Conservation (phyloP, 1,140 invertebrate species). For the Trachymyrmex septentrionalis region DNA sequence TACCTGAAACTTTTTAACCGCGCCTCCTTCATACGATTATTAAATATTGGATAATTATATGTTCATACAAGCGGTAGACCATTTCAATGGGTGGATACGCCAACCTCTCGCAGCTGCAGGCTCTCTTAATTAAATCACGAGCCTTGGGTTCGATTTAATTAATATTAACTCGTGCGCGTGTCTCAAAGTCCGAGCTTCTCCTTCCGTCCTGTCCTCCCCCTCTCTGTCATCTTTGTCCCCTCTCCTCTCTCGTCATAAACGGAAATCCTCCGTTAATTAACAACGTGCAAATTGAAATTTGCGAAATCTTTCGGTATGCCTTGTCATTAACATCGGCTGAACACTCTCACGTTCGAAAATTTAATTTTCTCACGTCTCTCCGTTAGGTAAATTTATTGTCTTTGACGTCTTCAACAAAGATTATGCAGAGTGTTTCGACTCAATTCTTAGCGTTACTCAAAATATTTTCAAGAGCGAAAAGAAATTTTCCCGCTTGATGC, state of each 20-base stretch:
- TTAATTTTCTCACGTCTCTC: slow-evolving; percentile 39
- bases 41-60: slow-evolving; percentile 70
- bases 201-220: slow-evolving; percentile 17
- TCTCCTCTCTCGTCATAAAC: slow-evolving; percentile 4
- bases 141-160: slow-evolving; percentile 74
- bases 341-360: slow-evolving; percentile 14
- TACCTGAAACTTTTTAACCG: not conserved
- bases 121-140: slow-evolving; percentile 76
- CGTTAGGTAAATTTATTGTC: slow-evolving; percentile 32
- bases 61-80: slow-evolving; percentile 23
- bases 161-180: slow-evolving; percentile 73
- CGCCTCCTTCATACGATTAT: slow-evolving; percentile 54
- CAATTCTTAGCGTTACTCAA: not conserved
- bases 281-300: slow-evolving; percentile 71
- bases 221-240: not conserved
- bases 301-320: slow-evolving; percentile 64
- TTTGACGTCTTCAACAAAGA: not conserved
- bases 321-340: slow-evolving; percentile 62
- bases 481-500: not conserved
- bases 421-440: not conserved
- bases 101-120: slow-evolving; percentile 48
- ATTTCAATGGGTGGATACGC: slow-evolving; percentile 25
- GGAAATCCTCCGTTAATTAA: slow-evolving; percentile 71
- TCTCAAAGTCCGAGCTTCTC: slow-evolving; percentile 56
- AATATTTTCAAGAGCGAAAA: not conserved